Conservation (phyloP, 1,140 invertebrate species). For the Aphaenogaster floridana region DNA sequence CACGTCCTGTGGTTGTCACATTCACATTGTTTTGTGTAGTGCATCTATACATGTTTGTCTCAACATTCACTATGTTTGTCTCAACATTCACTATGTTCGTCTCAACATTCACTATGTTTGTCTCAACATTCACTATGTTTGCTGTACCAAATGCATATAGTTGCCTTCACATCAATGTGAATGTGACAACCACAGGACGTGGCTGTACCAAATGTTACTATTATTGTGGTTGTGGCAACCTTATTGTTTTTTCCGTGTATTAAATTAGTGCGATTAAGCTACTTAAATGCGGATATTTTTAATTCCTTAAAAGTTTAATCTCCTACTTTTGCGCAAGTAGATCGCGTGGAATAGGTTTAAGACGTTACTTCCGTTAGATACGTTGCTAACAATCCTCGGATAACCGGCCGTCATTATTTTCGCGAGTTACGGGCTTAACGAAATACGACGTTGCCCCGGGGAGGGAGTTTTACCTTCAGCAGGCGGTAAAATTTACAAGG, state of each 20-base stretch:
- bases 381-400: slow-evolving; percentile 46
- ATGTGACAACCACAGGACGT: too few relatives aligned
- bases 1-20: too few relatives aligned
- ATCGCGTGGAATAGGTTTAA: slow-evolving; percentile 13
- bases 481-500: slow-evolving; percentile 75
- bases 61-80: too few relatives aligned
- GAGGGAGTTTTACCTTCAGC: slow-evolving; percentile 62
- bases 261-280: slow-evolving; percentile 11
- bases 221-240: too few relatives aligned
- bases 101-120: too few relatives aligned
- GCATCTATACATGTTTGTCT: too few relatives aligned
- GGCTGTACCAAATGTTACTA: too few relatives aligned
- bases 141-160: too few relatives aligned
- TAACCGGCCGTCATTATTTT: slow-evolving; percentile 67
- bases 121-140: too few relatives aligned
- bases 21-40: too few relatives aligned
- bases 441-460: slow-evolving; percentile 66
- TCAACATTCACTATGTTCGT: too few relatives aligned
- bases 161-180: too few relatives aligned
- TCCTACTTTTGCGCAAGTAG: neutral
- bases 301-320: neutral
- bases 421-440: slow-evolving; percentile 55
- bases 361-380: slow-evolving; percentile 40
- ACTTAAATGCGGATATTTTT: slow-evolving; percentile 11
- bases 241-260: neutral